Conservation (phyloP, 1,140 invertebrate genomes). For the Trigoniulus corallinus region DNA sequence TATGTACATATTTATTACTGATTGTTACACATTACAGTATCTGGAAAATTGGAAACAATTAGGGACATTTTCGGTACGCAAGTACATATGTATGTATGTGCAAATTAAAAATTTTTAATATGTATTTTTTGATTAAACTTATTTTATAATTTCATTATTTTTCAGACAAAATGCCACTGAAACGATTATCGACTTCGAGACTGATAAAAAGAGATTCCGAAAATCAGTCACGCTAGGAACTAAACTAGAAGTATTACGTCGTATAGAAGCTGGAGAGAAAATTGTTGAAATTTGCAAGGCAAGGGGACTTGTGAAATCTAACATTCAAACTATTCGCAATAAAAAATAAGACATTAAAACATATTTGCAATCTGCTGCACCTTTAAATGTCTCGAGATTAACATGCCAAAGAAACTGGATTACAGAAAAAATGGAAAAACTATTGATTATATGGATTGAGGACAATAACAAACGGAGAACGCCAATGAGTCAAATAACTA, state of each 20-base stretch:
- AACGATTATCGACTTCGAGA: no score
- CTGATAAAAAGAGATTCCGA: background rate
- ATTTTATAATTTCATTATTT: no score
- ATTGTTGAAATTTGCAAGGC: no score
- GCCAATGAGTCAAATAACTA: background rate
- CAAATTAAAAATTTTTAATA: no score
- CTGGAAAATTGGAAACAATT: no score
- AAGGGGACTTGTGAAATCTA: background rate
- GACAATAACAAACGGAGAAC: background rate
- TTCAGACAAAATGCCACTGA: no score
- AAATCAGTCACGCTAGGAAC: background rate
- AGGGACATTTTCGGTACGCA: no score
- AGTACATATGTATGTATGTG: no score
- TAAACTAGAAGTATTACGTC: background rate
- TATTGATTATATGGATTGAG: background rate
- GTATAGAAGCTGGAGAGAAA: no score
- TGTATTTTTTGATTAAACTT: no score
- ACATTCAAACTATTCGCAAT: background rate
- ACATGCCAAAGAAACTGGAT: slow-evolving; percentile 3
- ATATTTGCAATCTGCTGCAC: background rate
- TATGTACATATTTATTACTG: no score
- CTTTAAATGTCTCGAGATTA: background rate
- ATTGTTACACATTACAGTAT: no score
- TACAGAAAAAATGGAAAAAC: slow-evolving; percentile 8
- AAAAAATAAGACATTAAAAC: background rate